Base-by-base conservation (phyloP, 2,113 vertebrate genomes). In the Theristicus caerulescens region DNA sequence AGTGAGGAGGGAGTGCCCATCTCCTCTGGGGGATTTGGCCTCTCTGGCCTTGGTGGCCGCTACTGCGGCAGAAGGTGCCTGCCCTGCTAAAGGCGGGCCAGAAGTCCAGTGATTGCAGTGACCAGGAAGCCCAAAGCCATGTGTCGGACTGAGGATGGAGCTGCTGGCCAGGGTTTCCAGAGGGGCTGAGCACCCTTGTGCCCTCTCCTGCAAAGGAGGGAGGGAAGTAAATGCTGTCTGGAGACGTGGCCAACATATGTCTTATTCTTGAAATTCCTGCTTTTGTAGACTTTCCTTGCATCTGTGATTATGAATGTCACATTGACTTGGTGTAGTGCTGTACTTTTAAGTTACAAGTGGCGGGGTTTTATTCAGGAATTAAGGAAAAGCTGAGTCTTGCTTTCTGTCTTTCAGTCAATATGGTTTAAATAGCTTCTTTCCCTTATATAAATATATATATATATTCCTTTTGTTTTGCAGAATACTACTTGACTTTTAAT, bases 281-380 rank as follows among this genome's bases (percentile, higher is more conserved):
- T 83, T 55, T 36, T 32, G 13, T 3, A 34, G 15, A 5, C 8
- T 72, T 77, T 44, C 16, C 16, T 74, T 26, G 11, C 20, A 2
- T 76, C 52, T 82, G 27, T 38, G 26, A 19, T 32, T 38, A 59
- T 79, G 38, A 55, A 4, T 64, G 82, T 58, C 25, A 3, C 1
- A 0, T 42, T 38, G 8, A 2, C 1, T 4, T 16, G 10, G 5
- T 46, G 5, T 51, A 11, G 15, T 13, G 7, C 8, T 78, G 5
- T 40, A 2, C 5, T 86, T 71, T 12, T 6, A 32, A 7, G 0
- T 25, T 1, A 7, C 8, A 24, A 38, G 3, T 29, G n/a, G 9
- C 27, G 21, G 9, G 21, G 0, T 12, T 66, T 38, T 42, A 2
- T 9, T 65, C 9, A 12, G 22, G 10, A 47, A 4, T 51, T 22